phyloP scores from a whole-genome alignment of 2,113 vertebrate species.

The Chinchilla lanigera region DNA sequence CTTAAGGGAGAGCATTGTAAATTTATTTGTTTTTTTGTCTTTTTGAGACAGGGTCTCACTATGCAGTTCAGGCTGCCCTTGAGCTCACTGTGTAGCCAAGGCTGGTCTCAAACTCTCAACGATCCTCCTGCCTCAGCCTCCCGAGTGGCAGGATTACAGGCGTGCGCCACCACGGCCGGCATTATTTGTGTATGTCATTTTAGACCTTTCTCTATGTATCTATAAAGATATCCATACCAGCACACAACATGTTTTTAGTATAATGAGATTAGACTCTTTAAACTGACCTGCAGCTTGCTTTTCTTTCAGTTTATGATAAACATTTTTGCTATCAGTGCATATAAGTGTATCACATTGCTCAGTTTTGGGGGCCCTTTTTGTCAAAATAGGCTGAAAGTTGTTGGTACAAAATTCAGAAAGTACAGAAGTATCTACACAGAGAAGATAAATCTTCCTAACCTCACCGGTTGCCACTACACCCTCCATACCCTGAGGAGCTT shows the following conservation, averaged over 20 bases:
- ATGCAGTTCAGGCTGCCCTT: too few species aligned
- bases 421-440: neutral
- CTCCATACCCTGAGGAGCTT: neutral
- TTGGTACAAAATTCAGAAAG: constrained; percentile 7
- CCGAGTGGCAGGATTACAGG: too few species aligned
- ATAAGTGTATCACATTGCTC: neutral
- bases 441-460: neutral
- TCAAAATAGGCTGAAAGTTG: neutral
- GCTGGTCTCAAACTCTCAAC: too few species aligned
- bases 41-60: too few species aligned
- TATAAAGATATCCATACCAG: neutral
- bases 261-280: neutral
- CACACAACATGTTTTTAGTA: neutral
- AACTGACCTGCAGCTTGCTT: neutral
- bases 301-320: neutral
- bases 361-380: neutral
- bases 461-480: neutral
- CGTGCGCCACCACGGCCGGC: too few species aligned
- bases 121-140: too few species aligned
- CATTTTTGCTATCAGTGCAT: neutral
- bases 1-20: neutral
- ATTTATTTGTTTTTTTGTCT: neutral
- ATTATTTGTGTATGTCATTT: too few species aligned
- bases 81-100: too few species aligned
- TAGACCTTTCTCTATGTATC: neutral